A percentile compares a stretch with the other conserved stretches of the same genome.
Conservation (phyloP, 2,888 invertebrate genomes). For the Anorthoa munda region DNA sequence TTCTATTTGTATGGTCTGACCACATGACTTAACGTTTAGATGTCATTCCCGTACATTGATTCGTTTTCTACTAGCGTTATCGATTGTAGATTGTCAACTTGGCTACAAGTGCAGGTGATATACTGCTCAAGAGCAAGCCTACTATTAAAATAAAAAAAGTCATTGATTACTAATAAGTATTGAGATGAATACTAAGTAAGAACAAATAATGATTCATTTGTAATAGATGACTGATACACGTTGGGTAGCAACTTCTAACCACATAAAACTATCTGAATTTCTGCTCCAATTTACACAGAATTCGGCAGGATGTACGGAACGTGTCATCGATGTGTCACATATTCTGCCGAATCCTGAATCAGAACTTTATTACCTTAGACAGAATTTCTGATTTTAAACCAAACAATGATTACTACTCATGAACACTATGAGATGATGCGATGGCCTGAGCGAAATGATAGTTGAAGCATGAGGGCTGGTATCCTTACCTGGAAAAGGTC, state of each 20-base stretch:
- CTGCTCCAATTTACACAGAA: neutral
- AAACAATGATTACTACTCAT: too few species aligned
- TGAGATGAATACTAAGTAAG: constrained; percentile 8
- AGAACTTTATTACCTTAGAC: neutral
- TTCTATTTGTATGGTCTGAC: too few species aligned
- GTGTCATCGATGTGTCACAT: neutral
- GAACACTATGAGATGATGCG: neutral
- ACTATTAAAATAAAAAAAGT: neutral
- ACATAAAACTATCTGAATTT: neutral
- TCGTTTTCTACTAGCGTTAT: too few species aligned
- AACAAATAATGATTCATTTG: neutral
- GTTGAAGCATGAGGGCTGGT: too few species aligned
- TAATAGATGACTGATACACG: too few species aligned
- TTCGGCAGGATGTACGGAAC: neutral
- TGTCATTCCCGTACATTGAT: too few species aligned
- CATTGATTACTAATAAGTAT: constrained; percentile 8
- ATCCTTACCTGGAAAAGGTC: neutral
- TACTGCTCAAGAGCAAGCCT: too few species aligned
- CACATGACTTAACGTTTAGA: too few species aligned
- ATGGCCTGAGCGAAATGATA: neutral
- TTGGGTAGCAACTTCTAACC: too few species aligned
- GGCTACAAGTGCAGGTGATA: too few species aligned
- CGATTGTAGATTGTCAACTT: too few species aligned
- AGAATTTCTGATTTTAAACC: too few species aligned
- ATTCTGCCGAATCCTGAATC: neutral